Evolutionary conservation across 1,140 invertebrate species (phyloP).

Genomic region (Ladona fulva): DNA sequence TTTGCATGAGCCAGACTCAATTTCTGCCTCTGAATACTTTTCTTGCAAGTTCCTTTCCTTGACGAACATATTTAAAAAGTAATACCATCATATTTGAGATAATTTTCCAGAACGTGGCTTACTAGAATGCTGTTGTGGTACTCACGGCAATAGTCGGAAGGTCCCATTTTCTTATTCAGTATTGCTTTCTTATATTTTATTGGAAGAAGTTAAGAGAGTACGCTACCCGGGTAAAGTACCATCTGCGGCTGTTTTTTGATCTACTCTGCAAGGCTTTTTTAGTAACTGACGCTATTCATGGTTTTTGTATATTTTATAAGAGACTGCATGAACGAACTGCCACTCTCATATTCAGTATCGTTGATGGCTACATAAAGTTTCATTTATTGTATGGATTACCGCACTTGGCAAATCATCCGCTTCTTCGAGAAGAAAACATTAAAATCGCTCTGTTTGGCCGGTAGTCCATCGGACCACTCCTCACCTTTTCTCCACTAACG

Average conservation of each 20-base stretch:
- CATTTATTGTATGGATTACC: background rate
- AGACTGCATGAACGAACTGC: background rate
- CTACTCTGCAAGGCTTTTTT: background rate
- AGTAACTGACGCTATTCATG: background rate
- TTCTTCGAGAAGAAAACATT: too few relatives aligned
- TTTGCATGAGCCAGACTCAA: background rate
- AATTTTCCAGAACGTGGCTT: conserved; percentile 4
- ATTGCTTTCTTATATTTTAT: background rate
- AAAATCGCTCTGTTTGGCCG: too few relatives aligned
- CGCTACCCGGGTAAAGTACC: background rate
- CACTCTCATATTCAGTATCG: background rate
- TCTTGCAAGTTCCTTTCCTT: background rate
- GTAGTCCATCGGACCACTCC: too few relatives aligned
- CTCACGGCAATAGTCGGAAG: background rate
- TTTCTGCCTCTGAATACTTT: background rate
- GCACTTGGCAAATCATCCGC: background rate
- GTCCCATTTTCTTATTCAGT: background rate
- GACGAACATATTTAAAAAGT: background rate
- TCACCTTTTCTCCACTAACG: too few relatives aligned
- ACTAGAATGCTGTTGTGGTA: background rate
- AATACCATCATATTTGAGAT: background rate
- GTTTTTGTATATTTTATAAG: background rate
- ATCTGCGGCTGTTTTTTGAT: background rate
- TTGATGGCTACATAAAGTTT: background rate
- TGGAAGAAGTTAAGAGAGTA: background rate